phyloP scores from a whole-genome alignment of 2,888 invertebrate species.

The Gryllus longicercus region DNA sequence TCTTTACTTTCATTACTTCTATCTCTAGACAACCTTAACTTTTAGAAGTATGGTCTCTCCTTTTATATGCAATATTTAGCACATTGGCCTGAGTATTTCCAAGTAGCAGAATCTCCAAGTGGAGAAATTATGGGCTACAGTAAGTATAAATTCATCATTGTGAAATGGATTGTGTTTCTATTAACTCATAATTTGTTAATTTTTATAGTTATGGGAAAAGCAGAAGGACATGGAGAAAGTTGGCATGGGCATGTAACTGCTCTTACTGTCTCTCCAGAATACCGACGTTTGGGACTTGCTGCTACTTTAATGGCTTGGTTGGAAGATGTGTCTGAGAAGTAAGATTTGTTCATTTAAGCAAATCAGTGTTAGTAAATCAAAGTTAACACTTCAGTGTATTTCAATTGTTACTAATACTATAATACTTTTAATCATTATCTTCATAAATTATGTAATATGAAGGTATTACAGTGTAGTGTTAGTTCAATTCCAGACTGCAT shows the following conservation, averaged over 20 bases:
- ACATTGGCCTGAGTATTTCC: slow-evolving; percentile 98
- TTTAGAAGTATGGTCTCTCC: slow-evolving; percentile 69
- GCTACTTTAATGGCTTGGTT: slow-evolving; percentile 89
- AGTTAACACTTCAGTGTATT: too few species aligned
- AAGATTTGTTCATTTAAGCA: slow-evolving; percentile 40
- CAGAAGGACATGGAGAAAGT: slow-evolving; percentile 90
- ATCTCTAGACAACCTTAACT: not conserved
- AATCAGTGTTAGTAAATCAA: too few species aligned
- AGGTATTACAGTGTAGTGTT: too few species aligned
- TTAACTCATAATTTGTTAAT: not conserved
- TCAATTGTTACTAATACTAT: too few species aligned
- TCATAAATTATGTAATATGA: too few species aligned
- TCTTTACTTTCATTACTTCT: not conserved
- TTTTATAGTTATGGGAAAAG: slow-evolving; percentile 93
- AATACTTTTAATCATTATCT: too few species aligned
- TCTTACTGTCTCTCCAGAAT: slow-evolving; percentile 92
- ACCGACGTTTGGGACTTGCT: slow-evolving; percentile 86
- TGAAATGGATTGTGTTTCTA: too few species aligned
- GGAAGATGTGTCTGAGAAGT: slow-evolving; percentile 96
- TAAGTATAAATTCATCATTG: slow-evolving; percentile 52
- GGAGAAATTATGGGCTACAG: slow-evolving; percentile 99
- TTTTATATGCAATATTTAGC: slow-evolving; percentile 98
- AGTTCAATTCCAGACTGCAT: too few species aligned
- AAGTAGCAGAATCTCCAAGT: slow-evolving; percentile 92
- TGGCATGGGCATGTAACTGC: slow-evolving; percentile 99